Evolutionary conservation across 2,888 invertebrate species (phyloP), one percentile per base, ranked within the genome.

Genomic region (Diaprepes abbreviatus): DNA sequence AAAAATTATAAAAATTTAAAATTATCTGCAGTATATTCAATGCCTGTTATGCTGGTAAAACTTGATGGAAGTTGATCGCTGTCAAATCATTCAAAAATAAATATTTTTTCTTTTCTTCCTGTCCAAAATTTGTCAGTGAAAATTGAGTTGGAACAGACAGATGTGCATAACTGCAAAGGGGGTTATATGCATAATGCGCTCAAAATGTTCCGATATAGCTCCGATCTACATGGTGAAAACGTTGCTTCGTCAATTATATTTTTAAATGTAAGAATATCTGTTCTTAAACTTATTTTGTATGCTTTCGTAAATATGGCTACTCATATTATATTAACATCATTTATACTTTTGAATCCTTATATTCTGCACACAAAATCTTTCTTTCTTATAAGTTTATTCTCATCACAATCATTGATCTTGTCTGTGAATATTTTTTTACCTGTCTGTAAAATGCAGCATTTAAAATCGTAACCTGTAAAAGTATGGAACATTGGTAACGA

Each of bases 291-390:
- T 19, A 48, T 48, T 48, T 55, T 55, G 35, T 68, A 73, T 21
- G 70, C 62, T 57, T 63, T 71, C 19, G 57, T 68, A 45, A 75
- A 74, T 33, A 67, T 43, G 35, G 67, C 62, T 58, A 71, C 69
- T 67, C 76, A 58, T 16, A 65, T 71, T 19, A 65, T 65, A 73
- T 76, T 74, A 12, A 76, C 66, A 45, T 75, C 58, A 12, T 38
- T n/a, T n/a, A n/a, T n/a, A n/a, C n/a, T n/a, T n/a, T n/a, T 48
- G 36, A 40, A 36, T 36, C 64, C 55, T 62, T 73, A 75, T 63
- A 76, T 66, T 33, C 66, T 59, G 57, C 74, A 76, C 35, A 74
- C 69, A 43, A 69, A 72, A 54, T 68, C 69, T 12, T 28, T 10
- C 12, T 28, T 54, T 31, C 12, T 17, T 28, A 7, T 12, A 12